These are phyloP conservation scores for Gonocerus acuteangulatus DNA, from an alignment of 2,888 invertebrate species.

Conservation along the genomic window DNA sequence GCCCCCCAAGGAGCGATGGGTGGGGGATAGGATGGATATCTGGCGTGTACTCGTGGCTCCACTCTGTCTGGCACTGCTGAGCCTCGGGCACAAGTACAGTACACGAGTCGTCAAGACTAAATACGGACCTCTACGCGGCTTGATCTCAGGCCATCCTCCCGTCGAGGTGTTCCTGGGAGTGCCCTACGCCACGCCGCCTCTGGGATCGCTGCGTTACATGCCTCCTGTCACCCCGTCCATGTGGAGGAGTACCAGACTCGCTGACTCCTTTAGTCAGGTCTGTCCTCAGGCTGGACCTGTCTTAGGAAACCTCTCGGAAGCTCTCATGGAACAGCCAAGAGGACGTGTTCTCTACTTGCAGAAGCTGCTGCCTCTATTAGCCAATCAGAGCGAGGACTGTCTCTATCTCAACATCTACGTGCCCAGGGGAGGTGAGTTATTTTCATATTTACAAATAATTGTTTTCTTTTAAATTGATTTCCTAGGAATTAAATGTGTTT, in stretches of 20 bases:
- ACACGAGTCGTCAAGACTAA: constrained; percentile 78
- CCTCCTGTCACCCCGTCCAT: constrained; percentile 87
- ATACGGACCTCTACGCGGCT: constrained; percentile 80
- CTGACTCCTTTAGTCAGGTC: constrained; percentile 74
- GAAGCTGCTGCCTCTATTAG: constrained; percentile 70
- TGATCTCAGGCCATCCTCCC: constrained; percentile 70
- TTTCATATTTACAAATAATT: too few relatives aligned
- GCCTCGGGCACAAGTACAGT: constrained; percentile 60
- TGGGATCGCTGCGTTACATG: constrained; percentile 87
- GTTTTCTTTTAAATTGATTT: too few relatives aligned
- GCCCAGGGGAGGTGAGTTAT: constrained; percentile 63
- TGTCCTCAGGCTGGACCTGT: constrained; percentile 73
- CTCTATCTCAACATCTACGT: constrained; percentile 94
- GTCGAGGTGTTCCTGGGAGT: constrained; percentile 90
- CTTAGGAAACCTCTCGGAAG: constrained; percentile 45
- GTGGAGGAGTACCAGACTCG: constrained; percentile 72
- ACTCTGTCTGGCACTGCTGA: constrained; percentile 27
- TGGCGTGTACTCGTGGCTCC: constrained; percentile 26
- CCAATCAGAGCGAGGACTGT: constrained; percentile 95
- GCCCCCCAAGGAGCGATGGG: background rate
- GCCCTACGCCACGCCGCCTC: constrained; percentile 86
- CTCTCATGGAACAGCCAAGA: constrained; percentile 66
- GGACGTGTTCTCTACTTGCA: constrained; percentile 78
- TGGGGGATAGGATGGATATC: constrained; percentile 6
- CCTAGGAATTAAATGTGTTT: too few relatives aligned